A percentile compares a stretch with the other conserved stretches of the same genome.
These are phyloP conservation scores for Rhopalosiphum nymphaeae DNA, from an alignment of 2,888 invertebrate genomes.

Conservation along the genomic window DNA sequence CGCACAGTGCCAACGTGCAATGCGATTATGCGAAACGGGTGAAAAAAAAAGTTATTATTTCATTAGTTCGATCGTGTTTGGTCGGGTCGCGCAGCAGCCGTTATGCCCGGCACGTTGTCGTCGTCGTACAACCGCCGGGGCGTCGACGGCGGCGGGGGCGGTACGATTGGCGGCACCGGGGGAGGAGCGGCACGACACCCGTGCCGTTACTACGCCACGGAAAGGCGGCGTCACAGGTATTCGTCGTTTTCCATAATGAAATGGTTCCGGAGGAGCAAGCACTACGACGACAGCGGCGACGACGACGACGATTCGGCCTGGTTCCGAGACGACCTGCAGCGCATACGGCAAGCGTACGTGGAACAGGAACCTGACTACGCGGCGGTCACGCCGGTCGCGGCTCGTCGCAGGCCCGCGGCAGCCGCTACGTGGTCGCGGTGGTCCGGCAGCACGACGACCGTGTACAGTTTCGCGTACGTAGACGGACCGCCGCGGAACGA, in stretches of 20 bases:
- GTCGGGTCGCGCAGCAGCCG: background rate
- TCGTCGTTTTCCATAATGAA: slow-evolving; percentile 52
- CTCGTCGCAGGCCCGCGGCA: background rate
- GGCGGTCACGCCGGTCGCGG: slow-evolving; percentile 22
- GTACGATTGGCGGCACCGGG: background rate
- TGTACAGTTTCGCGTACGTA: slow-evolving; percentile 57
- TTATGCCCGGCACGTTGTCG: background rate
- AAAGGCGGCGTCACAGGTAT: slow-evolving; percentile 14
- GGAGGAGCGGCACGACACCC: background rate
- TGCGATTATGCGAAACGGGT: too few species aligned
- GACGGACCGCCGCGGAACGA: slow-evolving; percentile 2
- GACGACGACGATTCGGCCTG: slow-evolving; percentile 29
- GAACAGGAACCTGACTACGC: slow-evolving; percentile 51
- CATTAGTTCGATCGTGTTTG: background rate
- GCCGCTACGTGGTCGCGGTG: slow-evolving; percentile 30
- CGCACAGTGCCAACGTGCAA: too few species aligned
- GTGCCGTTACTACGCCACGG: background rate
- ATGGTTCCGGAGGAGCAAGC: slow-evolving; percentile 36
- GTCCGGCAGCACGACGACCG: slow-evolving; percentile 61
- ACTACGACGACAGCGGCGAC: background rate
- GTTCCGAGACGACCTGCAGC: slow-evolving; percentile 58
- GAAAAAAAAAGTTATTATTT: too few species aligned
- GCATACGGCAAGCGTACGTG: slow-evolving; percentile 45
- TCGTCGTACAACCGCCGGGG: slow-evolving; percentile 4
- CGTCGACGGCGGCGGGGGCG: background rate